phyloP scores from a whole-genome alignment of 2,888 invertebrate species.

The Clivina fossor region DNA sequence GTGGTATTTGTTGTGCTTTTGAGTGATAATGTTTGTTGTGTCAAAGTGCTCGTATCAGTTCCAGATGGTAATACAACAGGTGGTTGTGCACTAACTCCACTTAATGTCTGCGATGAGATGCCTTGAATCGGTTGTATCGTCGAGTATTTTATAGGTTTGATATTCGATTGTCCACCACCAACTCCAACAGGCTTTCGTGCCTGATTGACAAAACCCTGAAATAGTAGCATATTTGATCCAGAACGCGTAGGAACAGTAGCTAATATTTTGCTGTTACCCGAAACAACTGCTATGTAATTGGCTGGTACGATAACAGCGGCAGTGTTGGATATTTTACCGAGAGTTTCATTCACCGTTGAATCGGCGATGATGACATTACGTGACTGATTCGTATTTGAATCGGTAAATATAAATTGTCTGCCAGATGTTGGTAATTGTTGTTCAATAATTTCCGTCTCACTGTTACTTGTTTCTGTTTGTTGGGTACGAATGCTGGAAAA shows the following conservation, averaged over 20 bases:
- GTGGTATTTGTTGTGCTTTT: no score
- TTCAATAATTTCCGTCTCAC: slow-evolving; percentile 32
- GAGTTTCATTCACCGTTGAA: slow-evolving; percentile 62
- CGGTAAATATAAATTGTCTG: slow-evolving; percentile 26
- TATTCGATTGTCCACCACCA: slow-evolving; percentile 58
- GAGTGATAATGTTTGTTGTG: slow-evolving; percentile 51
- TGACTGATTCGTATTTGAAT: slow-evolving; percentile 49
- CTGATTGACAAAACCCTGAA: slow-evolving; percentile 69
- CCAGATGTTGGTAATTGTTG: slow-evolving; percentile 24
- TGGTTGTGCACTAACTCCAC: slow-evolving; percentile 52
- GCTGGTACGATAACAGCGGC: slow-evolving; percentile 71
- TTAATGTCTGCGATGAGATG: slow-evolving; percentile 51
- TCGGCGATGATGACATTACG: slow-evolving; percentile 64
- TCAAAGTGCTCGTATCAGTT: slow-evolving; percentile 50
- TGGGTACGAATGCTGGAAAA: slow-evolving; percentile 43
- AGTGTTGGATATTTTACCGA: slow-evolving; percentile 64
- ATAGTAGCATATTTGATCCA: slow-evolving; percentile 64
- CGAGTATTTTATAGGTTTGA: slow-evolving; percentile 60
- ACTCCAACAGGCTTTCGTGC: slow-evolving; percentile 60
- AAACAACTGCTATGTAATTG: slow-evolving; percentile 72
- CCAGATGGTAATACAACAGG: slow-evolving; percentile 52
- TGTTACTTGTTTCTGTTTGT: slow-evolving; percentile 49
- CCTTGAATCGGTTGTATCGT: slow-evolving; percentile 52
- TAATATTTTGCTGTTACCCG: slow-evolving; percentile 64
- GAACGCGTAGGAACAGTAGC: slow-evolving; percentile 57